Base-by-base conservation (phyloP, 53 echinoderm and acorn worm species). In the Luidia sarsii region DNA sequence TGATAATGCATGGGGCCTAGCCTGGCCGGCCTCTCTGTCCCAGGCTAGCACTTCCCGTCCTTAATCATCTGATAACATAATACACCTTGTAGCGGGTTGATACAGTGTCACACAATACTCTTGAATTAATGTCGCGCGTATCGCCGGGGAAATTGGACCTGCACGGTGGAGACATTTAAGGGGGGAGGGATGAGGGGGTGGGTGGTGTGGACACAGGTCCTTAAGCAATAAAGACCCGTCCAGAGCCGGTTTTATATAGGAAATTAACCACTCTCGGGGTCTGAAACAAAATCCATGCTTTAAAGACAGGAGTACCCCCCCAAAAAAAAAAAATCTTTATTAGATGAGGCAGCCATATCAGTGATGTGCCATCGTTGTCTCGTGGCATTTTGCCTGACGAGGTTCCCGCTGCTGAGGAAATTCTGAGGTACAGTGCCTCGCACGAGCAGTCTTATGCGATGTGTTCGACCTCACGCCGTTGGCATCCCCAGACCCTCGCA, bases 31-130 rank as follows among this genome's bases (percentile, higher is more conserved):
- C 9, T 8, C 21, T 38, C 20, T 15, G 48, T 60, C 48, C 77
- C 77, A 77, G 77, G 77, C 77, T 77, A 77, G 29, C 61, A 48
- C 77, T 77, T 60, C 60, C 62, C n/a, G n/a, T 43, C 24, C 33
- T 32, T 61, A 77, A 77, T 77, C 77, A 77, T 77, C 48, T 60
- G 77, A 77, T 77, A 77, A 62, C 77, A 77, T 77, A 77, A 77
- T 77, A 77, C 77, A 77, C 77, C 62, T 34, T 61, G 20, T 31
- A 21, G 61, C 32, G 77, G 61, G 77, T 77, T 77, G 59, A 77
- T 77, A 61, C 77, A 77, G 46, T 31, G 77, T 41, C 77, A 77
- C 61, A 32, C 77, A 77, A 77, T 77, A 77, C 77, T 59, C 77
- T 60, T 61, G 61, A 77, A 77, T 77, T 77, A 77, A 77, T 77